Evolutionary conservation across 2,888 invertebrate genomes (phyloP).

Genomic region (Ditula angustiorana): DNA sequence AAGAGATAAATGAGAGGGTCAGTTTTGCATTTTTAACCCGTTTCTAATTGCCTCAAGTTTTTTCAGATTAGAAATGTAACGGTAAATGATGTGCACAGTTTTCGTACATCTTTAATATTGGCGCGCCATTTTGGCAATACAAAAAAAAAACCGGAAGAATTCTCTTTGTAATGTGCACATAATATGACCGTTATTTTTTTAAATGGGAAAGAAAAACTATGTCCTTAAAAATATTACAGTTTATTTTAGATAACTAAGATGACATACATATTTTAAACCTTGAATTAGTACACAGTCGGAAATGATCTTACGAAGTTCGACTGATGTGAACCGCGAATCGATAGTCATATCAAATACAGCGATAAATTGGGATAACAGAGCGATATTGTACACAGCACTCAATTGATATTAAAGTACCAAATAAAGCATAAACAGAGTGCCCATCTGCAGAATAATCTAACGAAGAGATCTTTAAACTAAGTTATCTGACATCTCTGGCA

Average conservation of each 20-base stretch:
- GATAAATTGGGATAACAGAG: neutral
- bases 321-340: neutral
- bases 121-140: too few species aligned
- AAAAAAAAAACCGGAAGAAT: too few species aligned
- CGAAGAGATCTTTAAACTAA: neutral
- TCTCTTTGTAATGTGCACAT: too few species aligned
- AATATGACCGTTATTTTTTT: too few species aligned
- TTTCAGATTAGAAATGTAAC: too few species aligned
- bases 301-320: neutral
- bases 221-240: neutral
- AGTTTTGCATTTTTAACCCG: too few species aligned
- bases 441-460: slow-evolving; percentile 4
- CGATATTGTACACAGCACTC: neutral
- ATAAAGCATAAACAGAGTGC: neutral
- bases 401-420: neutral
- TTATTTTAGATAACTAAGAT: neutral
- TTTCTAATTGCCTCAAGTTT: too few species aligned
- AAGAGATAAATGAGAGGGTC: neutral
- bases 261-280: neutral
- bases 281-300: neutral
- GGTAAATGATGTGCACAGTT: too few species aligned
- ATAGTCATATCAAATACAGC: neutral
- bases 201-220: too few species aligned
- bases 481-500: neutral
- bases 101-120: too few species aligned